Conservation (phyloP, 2,797 vertebrate species). For the Gorsachius magnificus region DNA sequence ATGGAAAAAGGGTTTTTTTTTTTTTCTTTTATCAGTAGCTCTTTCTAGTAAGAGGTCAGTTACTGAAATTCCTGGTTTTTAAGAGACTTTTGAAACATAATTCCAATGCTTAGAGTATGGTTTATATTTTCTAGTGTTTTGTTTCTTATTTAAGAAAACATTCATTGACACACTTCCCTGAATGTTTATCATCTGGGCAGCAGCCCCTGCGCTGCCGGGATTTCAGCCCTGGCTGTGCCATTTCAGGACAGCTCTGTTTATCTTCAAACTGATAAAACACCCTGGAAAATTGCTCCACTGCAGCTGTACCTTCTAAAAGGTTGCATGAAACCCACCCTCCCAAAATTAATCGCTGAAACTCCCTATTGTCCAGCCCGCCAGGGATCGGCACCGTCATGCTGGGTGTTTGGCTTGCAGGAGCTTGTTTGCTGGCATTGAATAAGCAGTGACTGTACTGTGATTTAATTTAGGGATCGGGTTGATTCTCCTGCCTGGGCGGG, state of each 20-base stretch:
- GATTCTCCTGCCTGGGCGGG: background rate
- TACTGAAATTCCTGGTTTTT: background rate
- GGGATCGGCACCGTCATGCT: background rate
- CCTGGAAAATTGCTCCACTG: background rate
- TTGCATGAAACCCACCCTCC: background rate
- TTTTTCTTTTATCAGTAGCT: background rate
- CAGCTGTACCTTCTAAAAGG: background rate
- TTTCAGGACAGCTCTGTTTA: background rate
- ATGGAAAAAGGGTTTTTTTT: background rate
- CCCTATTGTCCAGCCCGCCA: background rate
- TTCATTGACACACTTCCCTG: background rate
- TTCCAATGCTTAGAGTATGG: background rate
- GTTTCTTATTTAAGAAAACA: background rate
- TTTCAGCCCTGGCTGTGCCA: background rate
- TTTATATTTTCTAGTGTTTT: background rate
- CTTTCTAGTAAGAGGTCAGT: background rate
- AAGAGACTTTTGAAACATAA: background rate
- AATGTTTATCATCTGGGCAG: background rate
- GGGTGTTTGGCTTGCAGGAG: constrained; percentile 1
- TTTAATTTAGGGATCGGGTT: background rate
- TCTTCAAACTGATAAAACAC: background rate
- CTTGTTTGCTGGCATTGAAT: constrained; percentile 11
- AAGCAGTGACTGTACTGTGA: background rate
- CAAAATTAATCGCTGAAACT: background rate
- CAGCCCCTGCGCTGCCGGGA: background rate